Conservation (phyloP, 2,888 invertebrate species). For the Unio delphinus region DNA sequence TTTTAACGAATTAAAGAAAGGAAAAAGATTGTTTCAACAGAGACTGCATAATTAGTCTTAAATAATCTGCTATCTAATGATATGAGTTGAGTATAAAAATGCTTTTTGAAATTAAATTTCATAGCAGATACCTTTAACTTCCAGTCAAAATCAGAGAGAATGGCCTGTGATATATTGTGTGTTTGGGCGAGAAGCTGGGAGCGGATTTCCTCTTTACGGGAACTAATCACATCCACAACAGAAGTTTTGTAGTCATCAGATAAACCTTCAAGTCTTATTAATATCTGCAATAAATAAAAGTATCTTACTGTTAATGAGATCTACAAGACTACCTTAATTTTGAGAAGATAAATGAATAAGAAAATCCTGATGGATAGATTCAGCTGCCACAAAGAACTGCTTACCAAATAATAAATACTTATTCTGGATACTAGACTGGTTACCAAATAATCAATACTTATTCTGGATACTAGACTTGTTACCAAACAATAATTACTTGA, state of each 20-base stretch:
- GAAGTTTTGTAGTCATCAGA: conserved; percentile 49
- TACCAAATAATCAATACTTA: no score
- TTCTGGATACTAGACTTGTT: no score
- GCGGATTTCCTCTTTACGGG: conserved; percentile 50
- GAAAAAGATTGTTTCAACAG: no score
- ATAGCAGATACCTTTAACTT: conserved; percentile 57
- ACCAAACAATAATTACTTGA: no score
- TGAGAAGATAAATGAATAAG: no score
- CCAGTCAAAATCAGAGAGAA: conserved; percentile 68
- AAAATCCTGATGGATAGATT: no score
- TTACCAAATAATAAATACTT: neutral
- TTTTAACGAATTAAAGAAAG: no score
- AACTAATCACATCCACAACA: conserved; percentile 48
- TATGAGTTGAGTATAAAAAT: no score
- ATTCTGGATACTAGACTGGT: neutral
- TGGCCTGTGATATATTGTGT: conserved; percentile 53
- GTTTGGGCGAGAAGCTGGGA: conserved; percentile 50
- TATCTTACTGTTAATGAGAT: neutral
- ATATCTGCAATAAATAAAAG: conserved; percentile 34
- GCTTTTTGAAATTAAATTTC: no score
- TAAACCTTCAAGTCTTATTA: conserved; percentile 38
- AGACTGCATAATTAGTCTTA: no score
- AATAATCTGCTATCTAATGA: no score
- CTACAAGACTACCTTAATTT: neutral
- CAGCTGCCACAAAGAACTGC: no score